Base-by-base conservation (phyloP, 1,140 invertebrate genomes). In the Pristionchus pacificus region DNA sequence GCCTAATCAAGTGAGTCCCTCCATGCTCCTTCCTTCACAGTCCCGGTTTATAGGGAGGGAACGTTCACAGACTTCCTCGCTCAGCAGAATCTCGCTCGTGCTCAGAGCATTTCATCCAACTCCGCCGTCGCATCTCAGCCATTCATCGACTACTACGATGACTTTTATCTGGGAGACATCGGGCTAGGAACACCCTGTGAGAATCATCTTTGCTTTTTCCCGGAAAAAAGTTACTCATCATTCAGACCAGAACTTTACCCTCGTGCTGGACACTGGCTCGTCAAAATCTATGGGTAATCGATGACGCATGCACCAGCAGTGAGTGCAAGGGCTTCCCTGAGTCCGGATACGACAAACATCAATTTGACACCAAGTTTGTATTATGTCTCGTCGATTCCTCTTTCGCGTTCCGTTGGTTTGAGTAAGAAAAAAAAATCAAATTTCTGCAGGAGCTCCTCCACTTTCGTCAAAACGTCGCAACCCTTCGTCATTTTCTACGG, bases 401-500 rank as follows among this genome's bases (percentile, higher is more conserved):
- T n/a, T n/a, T n/a, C n/a, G n/a, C n/a, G n/a, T n/a, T n/a, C n/a
- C n/a, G n/a, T n/a, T n/a, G n/a, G n/a, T n/a, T n/a, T n/a, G n/a
- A n/a, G n/a, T n/a, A n/a, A n/a, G n/a, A n/a, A n/a, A n/a, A n/a
- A n/a, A n/a, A n/a, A n/a, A n/a, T n/a, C n/a, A n/a, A n/a, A n/a
- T n/a, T 49, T 49, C 19, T 49, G 38, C 38, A 49, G 38, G 6
- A 49, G 19, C 6, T 49, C 38, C 38, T 49, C 38, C 38, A 49
- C 38, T 19, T 49, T 49, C 38, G 19, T 10, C 6, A 49, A 49
- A 24, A 58, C 65, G 60, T 0, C 14, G 6, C 6, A 15, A 24
- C 6, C 1, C 49, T 73, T 73, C 71, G 24, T 70, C 68, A 74
- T 73, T 70, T 24, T 67, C 27, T 73, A 73, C 3, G 71, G 71